Base-by-base conservation (phyloP, 2,113 vertebrate species). In the Etia nguti region DNA sequence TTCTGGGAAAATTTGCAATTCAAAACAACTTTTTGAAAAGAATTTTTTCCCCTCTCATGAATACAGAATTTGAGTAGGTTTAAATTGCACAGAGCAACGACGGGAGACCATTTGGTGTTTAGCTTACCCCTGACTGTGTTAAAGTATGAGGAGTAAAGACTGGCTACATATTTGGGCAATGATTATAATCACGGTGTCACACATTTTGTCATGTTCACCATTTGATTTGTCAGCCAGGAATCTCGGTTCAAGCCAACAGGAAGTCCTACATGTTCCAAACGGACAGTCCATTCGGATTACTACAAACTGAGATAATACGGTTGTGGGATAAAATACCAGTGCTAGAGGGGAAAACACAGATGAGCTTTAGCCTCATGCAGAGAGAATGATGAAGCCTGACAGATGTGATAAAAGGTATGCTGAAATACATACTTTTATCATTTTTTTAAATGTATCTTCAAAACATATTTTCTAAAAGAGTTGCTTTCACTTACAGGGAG, bases 1-100 rank as follows among this genome's bases (percentile, higher is more conserved):
- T 95, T 96, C 46, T 96, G 87, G 87, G 84, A 15, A 93, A 82
- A 97, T 97, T 96, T 96, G 95, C 96, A 97, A 96, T 95, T 96
- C 95, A 96, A 96, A 97, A 95, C 82, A 94, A 94, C 89, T 94
- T 94, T 94, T 94, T 95, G 86, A 92, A 93, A 94, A 90, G 91
- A 95, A 91, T 94, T 46, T 3, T 41, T 0, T 89, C 84, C 87
- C 86, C 62, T 84, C 93, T 96, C 93, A 95, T 96, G 95, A 96
- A 96, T 96, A 95, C 89, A 88, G 88, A 94, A 95, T 95, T 93
- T 90, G 75, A 92, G 79, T 94, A 84, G 92, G 81, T 90, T 94
- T 90, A 92, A 94, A 93, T 86, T 92, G 89, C 89, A 86, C 85
- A 91, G 11, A 77, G 90, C 90, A 92, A 95, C 89, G 86, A 93